Evolutionary conservation across 2,797 vertebrate species (phyloP), one percentile per base, ranked within the genome.

Genomic region (Oreortyx pictus): DNA sequence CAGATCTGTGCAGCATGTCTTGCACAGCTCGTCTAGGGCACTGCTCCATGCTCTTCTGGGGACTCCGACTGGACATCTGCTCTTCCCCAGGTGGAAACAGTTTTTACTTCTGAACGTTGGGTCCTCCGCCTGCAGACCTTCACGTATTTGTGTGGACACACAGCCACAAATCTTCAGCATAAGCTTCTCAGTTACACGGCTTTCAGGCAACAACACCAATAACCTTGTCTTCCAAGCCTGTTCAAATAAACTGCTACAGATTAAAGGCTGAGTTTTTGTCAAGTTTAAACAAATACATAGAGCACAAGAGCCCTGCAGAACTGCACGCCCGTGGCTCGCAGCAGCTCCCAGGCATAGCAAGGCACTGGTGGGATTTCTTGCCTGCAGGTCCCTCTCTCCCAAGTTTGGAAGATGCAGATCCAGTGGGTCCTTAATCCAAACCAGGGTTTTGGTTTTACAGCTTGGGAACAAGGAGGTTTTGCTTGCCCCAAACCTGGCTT

Each of bases 401-500:
- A 39, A 68, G 78, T 65, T 86, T 49, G n/a, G 64, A 91, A 82
- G 74, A 92, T 27, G 82, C 91, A 91, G 89, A 94, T 93, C 85
- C 92, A 59, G 57, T 2, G 2, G 80, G 89, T 54, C 46, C 46
- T 86, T 92, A 94, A 95, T 96, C 92, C 89, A 91, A 96, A 95
- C 93, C 95, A 95, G 96, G 75, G 82, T 88, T 96, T 95, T 86
- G 27, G 49, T 79, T 92, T 95, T 80, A 80, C 91, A 94, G 77
- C 57, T 86, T 37, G 70, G 82, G 61, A 89, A 76, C 59, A 90
- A 92, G 70, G 74, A 96, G 88, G 49, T 72, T 96, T 93, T 89
- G 75, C 93, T 94, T 95, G 88, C 77, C 82, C 89, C 85, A 95
- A 96, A 95, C 95, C 94, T 94, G 94, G 92, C 91, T 96, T 96